phyloP scores from a whole-genome alignment of 2,113 vertebrate species.

The Pogonocichla stellata region DNA sequence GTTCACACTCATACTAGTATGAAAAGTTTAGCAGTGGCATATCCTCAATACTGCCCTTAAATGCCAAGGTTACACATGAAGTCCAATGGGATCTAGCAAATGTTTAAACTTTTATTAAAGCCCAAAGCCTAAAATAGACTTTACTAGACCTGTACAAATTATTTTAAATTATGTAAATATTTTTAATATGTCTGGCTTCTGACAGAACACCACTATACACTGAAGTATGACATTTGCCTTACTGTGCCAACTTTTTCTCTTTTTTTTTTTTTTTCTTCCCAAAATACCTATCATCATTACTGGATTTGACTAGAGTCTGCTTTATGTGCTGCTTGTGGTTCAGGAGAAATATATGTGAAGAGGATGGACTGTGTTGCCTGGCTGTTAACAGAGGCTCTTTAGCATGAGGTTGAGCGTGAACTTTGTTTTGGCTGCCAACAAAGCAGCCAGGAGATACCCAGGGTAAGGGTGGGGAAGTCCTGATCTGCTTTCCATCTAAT shows the following conservation, averaged over 20 bases:
- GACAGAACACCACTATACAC: constrained; percentile 69
- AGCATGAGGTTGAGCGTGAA: constrained; percentile 16
- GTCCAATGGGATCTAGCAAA: constrained; percentile 55
- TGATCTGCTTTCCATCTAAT: constrained; percentile 52
- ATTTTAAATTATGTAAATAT: constrained; percentile 80
- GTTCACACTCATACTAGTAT: constrained; percentile 52
- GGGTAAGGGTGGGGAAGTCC: constrained; percentile 16
- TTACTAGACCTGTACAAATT: constrained; percentile 75
- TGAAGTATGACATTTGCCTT: constrained; percentile 56
- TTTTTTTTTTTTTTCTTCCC: constrained; percentile 40
- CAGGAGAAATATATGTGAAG: constrained; percentile 20
- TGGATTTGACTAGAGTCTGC: constrained; percentile 52
- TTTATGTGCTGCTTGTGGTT: constrained; percentile 47
- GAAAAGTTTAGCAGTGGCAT: constrained; percentile 63
- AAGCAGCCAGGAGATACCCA: constrained; percentile 16
- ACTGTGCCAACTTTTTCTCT: constrained; percentile 48
- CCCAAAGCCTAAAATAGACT: constrained; percentile 70
- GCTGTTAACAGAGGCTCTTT: constrained; percentile 23
- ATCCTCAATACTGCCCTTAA: constrained; percentile 54
- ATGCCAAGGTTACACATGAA: constrained; percentile 63
- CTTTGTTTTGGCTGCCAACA: constrained; percentile 38
- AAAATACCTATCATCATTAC: constrained; percentile 63
- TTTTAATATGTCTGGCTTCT: constrained; percentile 74
- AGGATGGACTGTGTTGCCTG: not conserved
- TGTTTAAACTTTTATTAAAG: constrained; percentile 69